Base-by-base conservation (phyloP, 2,888 invertebrate genomes). In the Ptychoptera albimana region DNA sequence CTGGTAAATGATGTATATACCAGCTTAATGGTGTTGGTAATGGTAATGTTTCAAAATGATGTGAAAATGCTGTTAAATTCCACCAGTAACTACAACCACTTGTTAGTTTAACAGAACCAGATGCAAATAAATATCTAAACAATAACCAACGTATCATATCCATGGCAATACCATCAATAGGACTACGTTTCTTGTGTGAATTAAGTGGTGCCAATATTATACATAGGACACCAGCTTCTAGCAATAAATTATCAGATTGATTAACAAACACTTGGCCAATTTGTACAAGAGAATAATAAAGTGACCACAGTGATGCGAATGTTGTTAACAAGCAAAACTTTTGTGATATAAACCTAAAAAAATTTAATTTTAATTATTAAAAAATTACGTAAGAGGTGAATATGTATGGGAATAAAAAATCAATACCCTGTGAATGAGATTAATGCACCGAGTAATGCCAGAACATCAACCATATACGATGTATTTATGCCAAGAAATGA, bases 1-100 rank as follows among this genome's bases (percentile, higher is more conserved):
- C 54, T 11, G 84, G 82, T n/a, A 82, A 59, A 50, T 81, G 74
- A 58, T 81, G 79, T 29, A 72, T 72, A 56, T 76, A 80, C 79
- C 81, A 84, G 1, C 83, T 75, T 30, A 82, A 56, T 1, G 78
- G 72, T 8, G 77, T 79, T 30, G 85, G 85, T 49, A 85, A 66
- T 53, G 80, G 80, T 68, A 82, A 77, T 1, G 78, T 74, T 62
- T 84, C 78, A 62, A 82, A 84, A 59, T 83, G 78, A 50, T 75
- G 69, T 49, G 68, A 69, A 38, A 79, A 59, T 46, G 77, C 79
- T 77, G 41, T 74, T 35, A 85, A 70, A 50, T 37, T 74, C 83
- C 84, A 85, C 84, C 84, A 85, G 32, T 77, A 70, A 1, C 82
- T 79, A 55, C 81, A 82, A 15, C 74, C 72, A 56, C 77, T 77